Conservation (phyloP, 2,888 invertebrate species). For the Sesamia inferens region DNA sequence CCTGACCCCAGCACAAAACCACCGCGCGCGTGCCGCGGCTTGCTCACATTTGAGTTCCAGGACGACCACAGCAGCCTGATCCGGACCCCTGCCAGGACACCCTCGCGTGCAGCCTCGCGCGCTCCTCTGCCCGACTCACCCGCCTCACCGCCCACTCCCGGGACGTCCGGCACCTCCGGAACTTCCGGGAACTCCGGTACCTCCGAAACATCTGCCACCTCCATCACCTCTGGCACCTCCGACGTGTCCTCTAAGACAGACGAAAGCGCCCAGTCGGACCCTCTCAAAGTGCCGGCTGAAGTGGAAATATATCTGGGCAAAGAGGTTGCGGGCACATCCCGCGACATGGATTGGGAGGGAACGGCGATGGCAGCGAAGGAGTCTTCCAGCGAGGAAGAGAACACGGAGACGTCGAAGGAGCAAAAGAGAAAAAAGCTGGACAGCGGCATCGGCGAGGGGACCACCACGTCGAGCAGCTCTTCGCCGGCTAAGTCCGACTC, state of each 20-base stretch:
- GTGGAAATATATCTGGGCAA: slow-evolving; percentile 73
- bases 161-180: background rate
- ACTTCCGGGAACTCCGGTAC: background rate
- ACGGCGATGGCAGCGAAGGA: slow-evolving; percentile 19
- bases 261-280: slow-evolving; percentile 9
- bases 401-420: slow-evolving; percentile 50
- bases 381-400: slow-evolving; percentile 61
- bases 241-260: slow-evolving; percentile 18
- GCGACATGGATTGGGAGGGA: slow-evolving; percentile 67
- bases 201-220: background rate
- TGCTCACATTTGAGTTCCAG: slow-evolving; percentile 73
- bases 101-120: background rate
- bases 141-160: background rate
- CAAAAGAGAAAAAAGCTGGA: slow-evolving; percentile 90
- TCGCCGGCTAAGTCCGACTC: slow-evolving; percentile 68
- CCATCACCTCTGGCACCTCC: background rate
- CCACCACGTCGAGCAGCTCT: slow-evolving; percentile 72
- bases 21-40: slow-evolving; percentile 60
- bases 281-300: slow-evolving; percentile 62
- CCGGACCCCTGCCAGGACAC: background rate
- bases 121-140: background rate
- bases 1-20: slow-evolving; percentile 27
- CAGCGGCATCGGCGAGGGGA: slow-evolving; percentile 90
- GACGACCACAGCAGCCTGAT: slow-evolving; percentile 38
- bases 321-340: slow-evolving; percentile 61